Conservation (phyloP, 2,113 vertebrate genomes). For the Eidolon helvum region DNA sequence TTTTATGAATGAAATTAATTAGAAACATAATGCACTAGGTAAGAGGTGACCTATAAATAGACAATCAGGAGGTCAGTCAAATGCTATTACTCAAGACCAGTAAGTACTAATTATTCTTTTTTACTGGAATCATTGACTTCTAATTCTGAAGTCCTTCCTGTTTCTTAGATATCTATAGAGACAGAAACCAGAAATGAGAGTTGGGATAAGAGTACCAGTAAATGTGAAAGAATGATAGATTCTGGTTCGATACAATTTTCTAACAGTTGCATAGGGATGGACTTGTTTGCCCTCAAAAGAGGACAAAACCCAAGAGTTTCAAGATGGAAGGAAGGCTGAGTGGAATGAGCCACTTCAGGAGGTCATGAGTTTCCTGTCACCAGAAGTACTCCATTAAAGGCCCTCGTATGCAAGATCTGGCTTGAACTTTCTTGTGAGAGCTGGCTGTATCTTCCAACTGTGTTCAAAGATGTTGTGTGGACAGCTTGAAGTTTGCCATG, state of each 20-base stretch:
- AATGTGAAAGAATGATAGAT: not conserved
- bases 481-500: not conserved
- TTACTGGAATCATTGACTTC: not conserved
- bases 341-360: not conserved
- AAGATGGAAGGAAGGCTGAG: not conserved
- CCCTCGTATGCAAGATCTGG: not conserved
- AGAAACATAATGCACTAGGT: not conserved
- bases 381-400: not conserved
- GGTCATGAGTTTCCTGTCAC: not conserved
- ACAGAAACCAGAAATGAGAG: not conserved
- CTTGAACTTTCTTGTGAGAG: not conserved
- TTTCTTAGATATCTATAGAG: not conserved
- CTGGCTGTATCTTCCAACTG: not conserved
- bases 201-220: not conserved
- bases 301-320: not conserved
- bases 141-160: not conserved
- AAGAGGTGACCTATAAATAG: not conserved
- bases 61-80: not conserved
- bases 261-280: not conserved
- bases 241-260: not conserved
- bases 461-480: not conserved
- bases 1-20: not conserved
- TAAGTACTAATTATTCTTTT: not conserved
- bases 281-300: not conserved
- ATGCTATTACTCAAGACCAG: not conserved